Base-by-base conservation (phyloP, 2,888 invertebrate species). In the Amphipyra berbera region DNA sequence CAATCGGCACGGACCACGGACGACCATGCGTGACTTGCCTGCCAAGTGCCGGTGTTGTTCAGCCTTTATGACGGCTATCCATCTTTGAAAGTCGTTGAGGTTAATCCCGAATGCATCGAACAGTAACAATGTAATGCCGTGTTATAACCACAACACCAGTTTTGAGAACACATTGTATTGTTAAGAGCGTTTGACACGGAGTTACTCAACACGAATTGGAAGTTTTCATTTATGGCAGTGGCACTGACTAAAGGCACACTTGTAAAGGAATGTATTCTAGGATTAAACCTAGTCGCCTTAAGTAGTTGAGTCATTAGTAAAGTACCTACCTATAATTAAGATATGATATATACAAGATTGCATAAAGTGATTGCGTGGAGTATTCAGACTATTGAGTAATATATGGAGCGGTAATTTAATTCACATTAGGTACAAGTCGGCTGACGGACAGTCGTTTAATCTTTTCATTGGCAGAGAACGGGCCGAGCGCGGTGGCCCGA, bases 341-440 rank as follows among this genome's bases (percentile, higher is more conserved):
- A 27, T 33, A 8, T 49, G 55, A 72, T 67, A n/a, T 65, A 41
- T 30, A 49, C 45, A 57, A 64, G 57, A 73, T 73, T 65, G 66
- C 70, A 75, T 79, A 70, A n/a, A 62, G 59, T 59, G 62, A 73
- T 81, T 78, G 57, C 68, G 62, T 53, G 48, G 59, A 52, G 70
- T 52, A 69, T 70, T 75, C 73, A 58, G 61, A 71, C 70, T 73
- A 69, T 78, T 72, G 61, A 58, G 60, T 73, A 82, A 84, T 81
- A 86, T 73, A 85, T 84, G 86, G 84, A 82, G 82, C 78, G 85
- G 83, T 88, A 86, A 90, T 92, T 92, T 88, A 88, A 90, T 90
- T 91, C 88, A 85, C 90, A 90, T 92, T 90, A 90, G 82, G 87
- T 73, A 62, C 67, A 69, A 79, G 78, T 81, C 83, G 84, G 84